Base-by-base conservation (phyloP, 92 coral and sea anemone species). In the Metridium senile region DNA sequence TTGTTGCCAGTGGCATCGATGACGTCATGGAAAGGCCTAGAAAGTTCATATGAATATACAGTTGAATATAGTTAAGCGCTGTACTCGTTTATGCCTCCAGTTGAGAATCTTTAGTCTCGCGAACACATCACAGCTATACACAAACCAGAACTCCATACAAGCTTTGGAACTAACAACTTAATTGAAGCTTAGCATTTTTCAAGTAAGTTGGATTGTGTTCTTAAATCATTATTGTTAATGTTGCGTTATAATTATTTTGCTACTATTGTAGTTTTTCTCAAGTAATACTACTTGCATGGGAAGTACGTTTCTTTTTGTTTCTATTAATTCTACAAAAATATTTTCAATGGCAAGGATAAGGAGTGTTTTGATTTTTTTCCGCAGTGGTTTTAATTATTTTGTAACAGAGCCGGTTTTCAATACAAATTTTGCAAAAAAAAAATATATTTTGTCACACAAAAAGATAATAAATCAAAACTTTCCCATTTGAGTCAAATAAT, bases 1-100 rank as follows among this genome's bases (percentile, higher is more conserved):
- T 28, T 7, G 76, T n/a, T 13, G 49, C 45, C n/a, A 23, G 57
- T 58, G 78, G 57, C 67, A 67, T 73, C 76, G 54, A 28, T 29
- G 54, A n/a, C 32, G 28, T 32, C 51, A 45, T 1, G 33, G 78
- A 73, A 73, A 23, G 31, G 67, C 57, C 78, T 73, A 33, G 78
- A 73, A 71, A 34, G 78, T 57, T 73, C 78, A 73, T 20, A 29
- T 7, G 10, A 28, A 30, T n/a, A 21, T n/a, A 28, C 1, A 21
- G 4, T 7, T 63, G 45, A 31, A 28, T 23, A 59, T 10, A 59
- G 32, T 59, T 54, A 54, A 54, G 23, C 23, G 32, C 22, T 26
- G 66, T 26, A 4, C 2, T 29, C 3, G 45, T 28, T 63, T 30
- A 30, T 63, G 69, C n/a, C 9, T 7, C 66, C 69, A 63, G 69